Evolutionary conservation across 2,888 invertebrate species (phyloP).

Genomic region (Macaria notata): DNA sequence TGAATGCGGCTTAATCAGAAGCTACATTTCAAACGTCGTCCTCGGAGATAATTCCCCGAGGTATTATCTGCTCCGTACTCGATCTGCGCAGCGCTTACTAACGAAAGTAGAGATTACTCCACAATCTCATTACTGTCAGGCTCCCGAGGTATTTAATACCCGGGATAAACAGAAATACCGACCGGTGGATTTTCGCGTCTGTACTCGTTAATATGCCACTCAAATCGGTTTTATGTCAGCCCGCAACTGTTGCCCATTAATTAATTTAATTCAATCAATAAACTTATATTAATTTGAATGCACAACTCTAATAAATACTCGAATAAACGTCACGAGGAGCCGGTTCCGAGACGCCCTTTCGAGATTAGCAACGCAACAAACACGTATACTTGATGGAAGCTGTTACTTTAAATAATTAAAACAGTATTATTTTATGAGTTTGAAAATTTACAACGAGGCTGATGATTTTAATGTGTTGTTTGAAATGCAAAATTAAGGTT

Average conservation of each 20-base stretch:
- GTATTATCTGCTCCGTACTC: slow-evolving; percentile 36
- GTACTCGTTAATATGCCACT: slow-evolving; percentile 45
- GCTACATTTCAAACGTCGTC: slow-evolving; percentile 72
- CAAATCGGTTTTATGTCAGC: slow-evolving; percentile 28
- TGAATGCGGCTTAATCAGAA: slow-evolving; percentile 66
- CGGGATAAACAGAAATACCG: slow-evolving; percentile 50
- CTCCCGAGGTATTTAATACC: slow-evolving; percentile 51
- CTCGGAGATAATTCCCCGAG: slow-evolving; percentile 56
- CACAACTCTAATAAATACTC: slow-evolving; percentile 10
- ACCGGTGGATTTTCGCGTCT: slow-evolving; percentile 57
- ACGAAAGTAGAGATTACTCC: slow-evolving; percentile 64
- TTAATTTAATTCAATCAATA: slow-evolving; percentile 9
- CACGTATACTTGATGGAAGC: slow-evolving; percentile 26
- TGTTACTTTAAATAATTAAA: slow-evolving; percentile 22
- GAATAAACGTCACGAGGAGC: slow-evolving; percentile 2
- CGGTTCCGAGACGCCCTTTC: slow-evolving; percentile 19
- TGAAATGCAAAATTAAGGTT: slow-evolving; percentile 8
- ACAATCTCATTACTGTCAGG: slow-evolving; percentile 62
- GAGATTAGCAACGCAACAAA: slow-evolving; percentile 20
- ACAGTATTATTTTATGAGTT: slow-evolving; percentile 15
- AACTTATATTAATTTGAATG: slow-evolving; percentile 9
- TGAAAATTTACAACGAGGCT: slow-evolving; percentile 5
- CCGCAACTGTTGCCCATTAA: slow-evolving; percentile 3
- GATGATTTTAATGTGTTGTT: slow-evolving; percentile 10
- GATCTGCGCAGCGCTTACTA: slow-evolving; percentile 40